These are phyloP conservation scores for Lottia gigantea DNA, from an alignment of 2,888 invertebrate genomes.

Conservation along the genomic window DNA sequence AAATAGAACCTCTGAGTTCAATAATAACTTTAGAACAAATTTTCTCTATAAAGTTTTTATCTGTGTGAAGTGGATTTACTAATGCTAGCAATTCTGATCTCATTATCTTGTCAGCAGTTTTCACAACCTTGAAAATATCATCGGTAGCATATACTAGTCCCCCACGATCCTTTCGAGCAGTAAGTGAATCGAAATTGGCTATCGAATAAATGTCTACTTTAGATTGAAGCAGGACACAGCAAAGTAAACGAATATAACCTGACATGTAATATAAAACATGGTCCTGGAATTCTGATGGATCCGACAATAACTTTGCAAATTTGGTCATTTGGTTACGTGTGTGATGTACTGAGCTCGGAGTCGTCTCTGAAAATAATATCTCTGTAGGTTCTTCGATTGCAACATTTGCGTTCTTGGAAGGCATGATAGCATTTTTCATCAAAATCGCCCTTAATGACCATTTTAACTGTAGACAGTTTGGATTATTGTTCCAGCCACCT, in stretches of 20 bases:
- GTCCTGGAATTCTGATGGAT: slow-evolving; percentile 13
- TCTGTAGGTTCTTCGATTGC: background rate
- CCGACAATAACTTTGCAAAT: background rate
- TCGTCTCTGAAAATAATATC: slow-evolving; percentile 1
- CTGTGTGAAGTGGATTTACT: too few relatives aligned
- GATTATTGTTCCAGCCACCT: too few relatives aligned
- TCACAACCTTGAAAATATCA: slow-evolving; percentile 12
- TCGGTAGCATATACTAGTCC: background rate
- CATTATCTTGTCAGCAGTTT: slow-evolving; percentile 11
- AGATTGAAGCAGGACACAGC: background rate
- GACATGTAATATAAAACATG: slow-evolving; percentile 16
- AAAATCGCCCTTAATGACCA: slow-evolving; percentile 13
- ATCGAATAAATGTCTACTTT: background rate
- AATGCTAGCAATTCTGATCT: background rate
- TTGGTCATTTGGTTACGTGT: background rate
- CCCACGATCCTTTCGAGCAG: background rate
- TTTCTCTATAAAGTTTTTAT: too few relatives aligned
- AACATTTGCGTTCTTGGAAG: background rate
- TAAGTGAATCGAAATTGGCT: background rate
- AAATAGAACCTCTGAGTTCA: too few relatives aligned
- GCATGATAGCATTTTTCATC: slow-evolving; percentile 17
- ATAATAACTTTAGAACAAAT: too few relatives aligned
- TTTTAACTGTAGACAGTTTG: too few relatives aligned
- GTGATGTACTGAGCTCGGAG: background rate
- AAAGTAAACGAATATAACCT: background rate